Evolutionary conservation across 2,797 vertebrate genomes (phyloP).

Genomic region (Sebastes nivosus): DNA sequence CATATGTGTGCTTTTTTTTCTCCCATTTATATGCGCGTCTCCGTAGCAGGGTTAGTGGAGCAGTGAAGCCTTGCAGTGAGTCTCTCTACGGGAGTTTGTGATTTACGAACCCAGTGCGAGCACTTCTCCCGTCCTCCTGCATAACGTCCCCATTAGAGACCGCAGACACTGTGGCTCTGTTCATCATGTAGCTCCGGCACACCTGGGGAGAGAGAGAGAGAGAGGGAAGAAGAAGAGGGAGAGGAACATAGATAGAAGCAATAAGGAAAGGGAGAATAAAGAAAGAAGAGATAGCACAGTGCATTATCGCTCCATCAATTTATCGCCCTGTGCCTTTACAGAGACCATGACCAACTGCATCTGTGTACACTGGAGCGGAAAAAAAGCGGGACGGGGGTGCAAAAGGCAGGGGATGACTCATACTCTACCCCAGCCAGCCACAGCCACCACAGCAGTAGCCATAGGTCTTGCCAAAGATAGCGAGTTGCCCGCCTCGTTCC

Average conservation of each 20-base stretch:
- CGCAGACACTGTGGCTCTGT: constrained; percentile 71
- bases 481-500: constrained; percentile 20
- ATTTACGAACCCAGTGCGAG: constrained; percentile 72
- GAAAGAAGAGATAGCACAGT: constrained; percentile 22
- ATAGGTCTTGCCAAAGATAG: constrained; percentile 25
- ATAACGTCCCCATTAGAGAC: constrained; percentile 81
- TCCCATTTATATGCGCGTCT: constrained; percentile 24
- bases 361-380: constrained; percentile 16
- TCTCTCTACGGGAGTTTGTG: constrained; percentile 71
- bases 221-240: not conserved
- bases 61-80: constrained; percentile 59
- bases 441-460: constrained; percentile 2
- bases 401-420: constrained; percentile 10
- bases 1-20: not conserved
- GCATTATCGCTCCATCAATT: constrained; percentile 54
- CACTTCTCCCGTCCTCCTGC: constrained; percentile 70
- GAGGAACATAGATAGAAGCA: not conserved
- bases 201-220: constrained; percentile 49
- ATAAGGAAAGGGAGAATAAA: constrained; percentile 9
- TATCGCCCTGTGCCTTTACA: constrained; percentile 40
- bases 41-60: constrained; percentile 67
- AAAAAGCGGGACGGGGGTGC: not conserved
- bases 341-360: constrained; percentile 24
- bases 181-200: constrained; percentile 73
- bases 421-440: not conserved